Percentiles rank a stretch among this genome's conserved stretches.
Evolutionary conservation across 2,888 invertebrate genomes (phyloP).

Genomic region (Platycheirus albimanus): DNA sequence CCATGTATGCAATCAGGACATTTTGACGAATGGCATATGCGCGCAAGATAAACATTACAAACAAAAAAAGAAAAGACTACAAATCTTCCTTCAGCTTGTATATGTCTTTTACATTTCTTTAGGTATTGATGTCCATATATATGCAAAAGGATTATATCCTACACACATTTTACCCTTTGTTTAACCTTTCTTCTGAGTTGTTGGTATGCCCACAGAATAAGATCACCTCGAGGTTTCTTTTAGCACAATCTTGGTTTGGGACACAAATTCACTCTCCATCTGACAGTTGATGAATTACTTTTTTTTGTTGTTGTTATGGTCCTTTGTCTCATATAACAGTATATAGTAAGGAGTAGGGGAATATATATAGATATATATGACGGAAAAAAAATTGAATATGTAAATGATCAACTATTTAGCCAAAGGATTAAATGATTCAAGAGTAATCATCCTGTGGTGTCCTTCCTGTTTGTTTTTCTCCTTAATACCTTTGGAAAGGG

Average conservation of each 20-base stretch:
- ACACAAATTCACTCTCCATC: slow-evolving; percentile 38
- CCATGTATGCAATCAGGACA: slow-evolving; percentile 2
- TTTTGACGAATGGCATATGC: slow-evolving; percentile 53
- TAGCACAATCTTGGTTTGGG: slow-evolving; percentile 53
- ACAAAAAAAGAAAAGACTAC: no score
- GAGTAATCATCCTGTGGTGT: slow-evolving; percentile 53
- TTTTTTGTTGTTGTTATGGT: slow-evolving; percentile 15
- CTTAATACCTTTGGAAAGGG: slow-evolving; percentile 41
- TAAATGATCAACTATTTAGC: slow-evolving; percentile 66
- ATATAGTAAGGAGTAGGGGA: no score
- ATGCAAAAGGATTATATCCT: slow-evolving; percentile 64
- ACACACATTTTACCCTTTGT: slow-evolving; percentile 1
- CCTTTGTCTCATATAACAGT: slow-evolving; percentile 13
- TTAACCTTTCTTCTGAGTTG: background rate
- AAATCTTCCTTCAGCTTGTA: background rate
- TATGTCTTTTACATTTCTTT: slow-evolving; percentile 18
- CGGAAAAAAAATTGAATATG: slow-evolving; percentile 31
- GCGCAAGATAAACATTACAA: slow-evolving; percentile 22
- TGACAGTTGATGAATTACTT: slow-evolving; percentile 72
- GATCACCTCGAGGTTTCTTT: slow-evolving; percentile 65
- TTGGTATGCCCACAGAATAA: slow-evolving; percentile 65
- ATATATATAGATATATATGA: no score
- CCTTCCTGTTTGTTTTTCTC: slow-evolving; percentile 56
- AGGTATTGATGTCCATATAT: slow-evolving; percentile 50
- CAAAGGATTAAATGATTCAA: slow-evolving; percentile 64